Percentiles rank a stretch among this genome's conserved stretches.
Conservation (phyloP, 2,113 vertebrate genomes). For the Mola mola region DNA sequence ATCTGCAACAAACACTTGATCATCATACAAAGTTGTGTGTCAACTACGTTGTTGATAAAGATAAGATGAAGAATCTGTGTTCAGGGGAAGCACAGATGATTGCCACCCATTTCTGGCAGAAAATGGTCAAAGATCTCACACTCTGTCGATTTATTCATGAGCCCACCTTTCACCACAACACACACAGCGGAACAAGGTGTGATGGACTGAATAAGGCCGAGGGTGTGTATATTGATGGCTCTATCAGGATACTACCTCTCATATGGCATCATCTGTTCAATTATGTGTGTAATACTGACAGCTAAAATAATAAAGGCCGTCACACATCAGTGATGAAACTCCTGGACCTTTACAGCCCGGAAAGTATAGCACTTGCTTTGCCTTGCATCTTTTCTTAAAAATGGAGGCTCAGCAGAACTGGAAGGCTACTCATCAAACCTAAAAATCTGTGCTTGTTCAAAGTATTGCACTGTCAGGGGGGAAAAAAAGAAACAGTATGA, state of each 20-base stretch:
- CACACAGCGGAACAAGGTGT: conserved; percentile 47
- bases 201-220: conserved; percentile 69
- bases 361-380: conserved; percentile 85
- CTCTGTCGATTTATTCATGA: conserved; percentile 57
- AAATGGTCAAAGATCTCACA: conserved; percentile 47
- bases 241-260: conserved; percentile 83
- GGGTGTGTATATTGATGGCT: conserved; percentile 86
- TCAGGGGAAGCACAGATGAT: conserved; percentile 29
- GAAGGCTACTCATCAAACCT: conserved; percentile 68
- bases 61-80: conserved; percentile 7
- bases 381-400: conserved; percentile 73
- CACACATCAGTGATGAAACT: conserved; percentile 85
- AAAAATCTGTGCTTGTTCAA: conserved; percentile 21
- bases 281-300: conserved; percentile 86
- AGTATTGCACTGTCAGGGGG: not conserved
- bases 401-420: conserved; percentile 65
- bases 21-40: not conserved
- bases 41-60: conserved; percentile 32
- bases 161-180: conserved; percentile 2
- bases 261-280: conserved; percentile 83
- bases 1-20: not conserved
- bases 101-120: conserved; percentile 43
- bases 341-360: conserved; percentile 81
- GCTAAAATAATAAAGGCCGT: conserved; percentile 89
- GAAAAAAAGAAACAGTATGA: not conserved